Base-by-base conservation (phyloP, 1,140 invertebrate genomes). In the honey bee (Apis mellifera) region DNA sequence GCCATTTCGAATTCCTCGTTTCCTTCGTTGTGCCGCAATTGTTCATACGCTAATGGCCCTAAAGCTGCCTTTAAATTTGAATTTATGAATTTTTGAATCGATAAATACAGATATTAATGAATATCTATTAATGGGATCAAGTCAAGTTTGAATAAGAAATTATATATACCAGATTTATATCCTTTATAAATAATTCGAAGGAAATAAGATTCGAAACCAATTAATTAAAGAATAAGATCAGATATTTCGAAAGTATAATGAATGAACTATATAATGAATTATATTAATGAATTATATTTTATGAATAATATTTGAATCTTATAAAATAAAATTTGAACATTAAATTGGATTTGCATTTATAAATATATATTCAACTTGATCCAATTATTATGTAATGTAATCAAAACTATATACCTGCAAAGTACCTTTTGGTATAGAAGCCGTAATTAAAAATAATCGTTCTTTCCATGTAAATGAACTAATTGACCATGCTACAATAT, bases 351-450 rank as follows among this genome's bases (percentile, higher is more conserved):
- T 17, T 55, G 15, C 15, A 55, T 15, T 55, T 55, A 7, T 5
- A 55, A 55, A 19, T 17, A 55, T 55, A 17, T 8, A 17, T 55
- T 55, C 52, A 54, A 62, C 0, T 26, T 42, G 12, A 15, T 42
- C 19, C 15, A 42, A 42, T 7, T 13, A n/a, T 32, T 8, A 42
- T 42, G 5, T 42, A 42, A 62, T 1, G 7, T 15, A 21, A 70
- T 21, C 1, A 54, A 9, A 8, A 54, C 15, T 4, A 0, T 11
- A 21, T 89, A 93, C 93, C 84, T 94, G 93, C 64, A 93, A 70
- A 2, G 91, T 93, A 82, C 93, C 93, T 85, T 94, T 94, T 0
- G 93, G 90, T 19, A 94, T 2, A 62, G 90, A 83, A 1, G 92
- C 19, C 0, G 32, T 42, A 42, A 93, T 88, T 9, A 94, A 86